These are phyloP conservation scores for Eurystomus glaucurus DNA, from an alignment of 2,797 vertebrate species.

Conservation along the genomic window DNA sequence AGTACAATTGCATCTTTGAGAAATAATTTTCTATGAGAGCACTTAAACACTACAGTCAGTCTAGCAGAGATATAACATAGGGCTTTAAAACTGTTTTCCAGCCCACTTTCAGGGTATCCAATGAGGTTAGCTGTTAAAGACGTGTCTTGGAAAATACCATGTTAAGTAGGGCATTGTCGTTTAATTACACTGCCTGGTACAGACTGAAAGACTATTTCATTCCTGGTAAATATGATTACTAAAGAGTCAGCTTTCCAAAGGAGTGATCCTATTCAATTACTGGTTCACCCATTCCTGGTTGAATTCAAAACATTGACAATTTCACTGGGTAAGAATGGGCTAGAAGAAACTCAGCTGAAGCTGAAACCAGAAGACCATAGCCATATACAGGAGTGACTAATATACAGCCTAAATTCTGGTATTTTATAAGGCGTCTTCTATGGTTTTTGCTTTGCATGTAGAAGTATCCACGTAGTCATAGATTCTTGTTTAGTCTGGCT, in stretches of 20 bases:
- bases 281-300: background rate
- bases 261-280: slow-evolving; percentile 24
- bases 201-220: slow-evolving; percentile 14
- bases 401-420: background rate
- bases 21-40: background rate
- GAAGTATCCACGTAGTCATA: background rate
- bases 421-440: background rate
- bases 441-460: accelerated
- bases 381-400: background rate
- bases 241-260: background rate
- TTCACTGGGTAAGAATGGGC: background rate
- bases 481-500: background rate
- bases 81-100: background rate
- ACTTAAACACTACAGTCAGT: background rate
- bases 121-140: background rate
- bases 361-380: background rate
- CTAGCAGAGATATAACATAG: background rate
- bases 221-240: background rate
- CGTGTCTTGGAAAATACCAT: background rate
- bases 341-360: background rate
- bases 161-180: background rate
- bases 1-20: background rate
- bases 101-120: background rate
- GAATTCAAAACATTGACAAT: background rate
- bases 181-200: slow-evolving; percentile 7